Conservation (phyloP, 2,888 invertebrate species). For the Isotomurus palustris region DNA sequence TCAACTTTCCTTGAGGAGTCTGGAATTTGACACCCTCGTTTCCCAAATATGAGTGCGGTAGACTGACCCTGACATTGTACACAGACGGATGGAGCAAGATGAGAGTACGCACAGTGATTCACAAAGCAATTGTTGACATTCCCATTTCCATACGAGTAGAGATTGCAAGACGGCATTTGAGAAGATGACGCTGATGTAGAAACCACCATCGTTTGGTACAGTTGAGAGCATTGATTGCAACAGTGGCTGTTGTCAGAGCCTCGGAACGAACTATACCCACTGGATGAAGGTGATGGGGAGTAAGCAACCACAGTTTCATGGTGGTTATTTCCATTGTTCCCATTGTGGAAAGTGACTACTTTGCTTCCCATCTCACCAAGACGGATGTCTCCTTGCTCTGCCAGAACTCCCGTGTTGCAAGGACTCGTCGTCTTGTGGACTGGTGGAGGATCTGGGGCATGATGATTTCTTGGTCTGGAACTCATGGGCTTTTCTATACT, state of each 20-base stretch:
- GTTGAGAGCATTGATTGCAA: conserved; percentile 3
- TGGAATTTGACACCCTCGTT: not conserved
- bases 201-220: not conserved
- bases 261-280: conserved; percentile 42
- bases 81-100: not conserved
- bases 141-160: too few species aligned
- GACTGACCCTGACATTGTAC: not conserved
- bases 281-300: conserved; percentile 41
- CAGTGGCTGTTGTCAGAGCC: conserved; percentile 21
- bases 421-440: conserved; percentile 6
- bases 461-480: conserved; percentile 39
- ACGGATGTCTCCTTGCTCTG: conserved; percentile 20
- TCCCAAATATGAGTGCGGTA: not conserved
- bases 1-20: conserved; percentile 30
- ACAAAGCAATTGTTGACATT: not conserved
- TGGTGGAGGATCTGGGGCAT: conserved; percentile 41
- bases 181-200: not conserved
- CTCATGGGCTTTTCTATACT: conserved; percentile 30
- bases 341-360: too few species aligned
- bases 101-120: not conserved
- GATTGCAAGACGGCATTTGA: not conserved
- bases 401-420: conserved; percentile 16
- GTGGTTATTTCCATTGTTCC: not conserved
- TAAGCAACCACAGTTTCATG: conserved; percentile 31
- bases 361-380: conserved; percentile 24